Evolutionary conservation across 1,140 invertebrate species (phyloP).

Genomic region (Littorina saxatilis): DNA sequence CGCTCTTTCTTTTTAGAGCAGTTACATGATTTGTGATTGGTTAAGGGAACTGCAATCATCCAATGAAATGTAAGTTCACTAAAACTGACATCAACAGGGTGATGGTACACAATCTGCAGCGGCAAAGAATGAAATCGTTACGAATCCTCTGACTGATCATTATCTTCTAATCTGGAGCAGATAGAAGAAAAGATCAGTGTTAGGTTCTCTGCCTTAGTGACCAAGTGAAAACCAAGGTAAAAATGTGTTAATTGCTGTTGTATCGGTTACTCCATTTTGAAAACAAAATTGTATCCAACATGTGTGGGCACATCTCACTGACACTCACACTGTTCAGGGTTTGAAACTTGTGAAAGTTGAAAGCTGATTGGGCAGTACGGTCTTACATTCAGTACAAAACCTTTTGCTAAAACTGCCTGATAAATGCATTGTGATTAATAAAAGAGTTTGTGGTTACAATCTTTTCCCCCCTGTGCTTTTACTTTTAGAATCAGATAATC

Average conservation of each 20-base stretch:
- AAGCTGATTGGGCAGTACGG: background rate
- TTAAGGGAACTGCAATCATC: background rate
- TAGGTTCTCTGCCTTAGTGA: background rate
- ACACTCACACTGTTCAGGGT: background rate
- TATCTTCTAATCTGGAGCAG: background rate
- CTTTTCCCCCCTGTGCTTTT: background rate
- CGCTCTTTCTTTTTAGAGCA: too few relatives aligned
- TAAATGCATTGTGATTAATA: background rate
- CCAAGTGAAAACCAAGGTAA: constrained; percentile 34
- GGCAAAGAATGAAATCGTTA: constrained; percentile 35
- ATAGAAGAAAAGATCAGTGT: background rate
- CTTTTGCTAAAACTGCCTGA: too few relatives aligned
- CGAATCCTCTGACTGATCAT: constrained; percentile 8
- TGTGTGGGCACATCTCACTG: constrained; percentile 32
- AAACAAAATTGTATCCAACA: constrained; percentile 2
- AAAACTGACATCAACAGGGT: constrained; percentile 26
- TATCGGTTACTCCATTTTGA: background rate
- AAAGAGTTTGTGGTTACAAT: background rate
- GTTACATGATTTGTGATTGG: background rate
- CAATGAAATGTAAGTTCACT: constrained; percentile 8
- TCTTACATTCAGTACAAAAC: too few relatives aligned
- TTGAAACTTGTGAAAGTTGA: background rate
- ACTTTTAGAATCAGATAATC: background rate
- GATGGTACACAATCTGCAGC: constrained; percentile 37
- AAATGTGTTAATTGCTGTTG: background rate